Evolutionary conservation across 1,140 invertebrate genomes (phyloP), one percentile per base, ranked within the genome.

Genomic region (Rhynchophorus ferrugineus): DNA sequence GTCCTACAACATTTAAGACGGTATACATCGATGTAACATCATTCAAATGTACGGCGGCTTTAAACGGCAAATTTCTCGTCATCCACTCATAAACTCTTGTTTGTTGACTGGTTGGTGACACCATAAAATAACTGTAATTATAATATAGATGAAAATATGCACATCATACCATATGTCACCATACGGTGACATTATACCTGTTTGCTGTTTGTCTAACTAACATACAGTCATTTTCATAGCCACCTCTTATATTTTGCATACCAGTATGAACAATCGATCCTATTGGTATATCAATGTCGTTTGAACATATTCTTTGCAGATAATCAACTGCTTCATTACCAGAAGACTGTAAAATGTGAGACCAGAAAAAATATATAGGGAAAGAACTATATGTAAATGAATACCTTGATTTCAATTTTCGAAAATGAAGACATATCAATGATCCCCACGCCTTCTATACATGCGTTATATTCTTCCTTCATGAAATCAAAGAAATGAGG

Each of bases 371-470:
- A 29, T 29, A 29, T 29, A 29, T 11, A 29, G 5, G 24, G 24
- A 29, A 29, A 29, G 6, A 29, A 21, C 3, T n/a, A n/a, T n/a
- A n/a, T n/a, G n/a, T n/a, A n/a, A n/a, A n/a, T n/a, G n/a, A n/a
- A 66, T 70, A 85, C 83, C 71, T 77, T 83, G 35, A 91, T 77
- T 73, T 87, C 81, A 57, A 89, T 81, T 70, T 91, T 91, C 17
- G 85, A 82, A 73, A 90, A 91, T 6, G 84, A 89, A 22, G 85
- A 88, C 80, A 91, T 90, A 68, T 91, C 89, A 54, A 89, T 82
- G 24, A 91, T 74, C 54, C 84, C 84, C 21, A 89, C 86, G 22
- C 82, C 75, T 72, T 89, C 84, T 44, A 83, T 73, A 63, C 86
- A 89, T 2, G 87, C 86, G 61, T 78, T 70, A 71, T 89, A 91